Evolutionary conservation across 1,140 invertebrate species (phyloP).

Genomic region (Parasteatoda tepidariorum): DNA sequence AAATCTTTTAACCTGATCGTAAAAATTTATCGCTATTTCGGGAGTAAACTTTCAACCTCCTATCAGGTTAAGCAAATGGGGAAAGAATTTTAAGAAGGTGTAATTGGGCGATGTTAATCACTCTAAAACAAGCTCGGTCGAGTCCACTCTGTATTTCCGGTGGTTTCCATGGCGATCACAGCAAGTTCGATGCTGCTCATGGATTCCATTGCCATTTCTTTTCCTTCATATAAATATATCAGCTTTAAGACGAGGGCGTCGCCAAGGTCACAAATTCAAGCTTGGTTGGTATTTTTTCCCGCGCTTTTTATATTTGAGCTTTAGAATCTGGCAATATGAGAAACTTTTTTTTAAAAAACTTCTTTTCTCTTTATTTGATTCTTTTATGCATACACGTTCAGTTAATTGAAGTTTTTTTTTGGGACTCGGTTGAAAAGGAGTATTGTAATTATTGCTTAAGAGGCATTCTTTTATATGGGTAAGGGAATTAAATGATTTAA

Average conservation of each 20-base stretch:
- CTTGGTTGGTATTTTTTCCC: neutral
- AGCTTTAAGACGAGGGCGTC: neutral
- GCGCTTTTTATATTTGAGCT: neutral
- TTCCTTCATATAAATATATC: no score
- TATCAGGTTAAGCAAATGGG: neutral
- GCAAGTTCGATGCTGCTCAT: neutral
- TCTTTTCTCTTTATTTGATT: neutral
- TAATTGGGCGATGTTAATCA: conserved; percentile 23
- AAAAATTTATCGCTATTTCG: neutral
- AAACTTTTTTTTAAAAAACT: neutral
- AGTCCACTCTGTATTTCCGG: neutral
- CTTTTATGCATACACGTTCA: neutral
- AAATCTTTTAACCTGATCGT: no score
- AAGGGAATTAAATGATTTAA: neutral
- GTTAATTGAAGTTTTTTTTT: neutral
- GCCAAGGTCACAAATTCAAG: neutral
- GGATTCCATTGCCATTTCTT: neutral
- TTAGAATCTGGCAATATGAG: no score
- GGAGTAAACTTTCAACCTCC: neutral
- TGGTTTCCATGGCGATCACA: neutral
- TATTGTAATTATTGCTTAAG: neutral
- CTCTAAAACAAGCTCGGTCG: neutral
- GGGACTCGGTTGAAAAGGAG: neutral
- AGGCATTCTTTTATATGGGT: neutral
- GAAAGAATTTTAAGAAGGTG: neutral